Conservation (phyloP, 2,888 invertebrate species). For the Pseudeuparius sepicola region DNA sequence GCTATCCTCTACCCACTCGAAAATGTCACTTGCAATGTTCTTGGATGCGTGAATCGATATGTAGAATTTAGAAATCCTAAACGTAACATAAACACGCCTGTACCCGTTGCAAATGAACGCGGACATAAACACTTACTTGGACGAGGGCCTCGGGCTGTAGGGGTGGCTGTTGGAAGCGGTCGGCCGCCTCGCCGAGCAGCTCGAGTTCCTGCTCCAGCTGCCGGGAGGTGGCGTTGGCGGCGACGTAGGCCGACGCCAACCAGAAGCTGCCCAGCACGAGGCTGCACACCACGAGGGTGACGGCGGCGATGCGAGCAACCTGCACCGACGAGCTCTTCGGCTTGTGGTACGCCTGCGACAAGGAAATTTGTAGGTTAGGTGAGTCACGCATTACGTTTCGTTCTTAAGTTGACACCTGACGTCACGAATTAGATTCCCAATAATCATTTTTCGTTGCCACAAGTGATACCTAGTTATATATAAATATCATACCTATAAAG, state of each 20-base stretch:
- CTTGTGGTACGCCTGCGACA: conserved; percentile 66
- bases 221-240: conserved; percentile 70
- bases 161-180: conserved; percentile 36
- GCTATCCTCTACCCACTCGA: no score
- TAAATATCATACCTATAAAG: no score
- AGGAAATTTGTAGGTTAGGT: conserved; percentile 17
- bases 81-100: no score
- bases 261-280: conserved; percentile 75
- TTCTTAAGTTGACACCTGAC: conserved; percentile 2
- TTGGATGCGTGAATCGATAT: no score
- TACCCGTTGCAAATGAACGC: no score
- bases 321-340: conserved; percentile 68
- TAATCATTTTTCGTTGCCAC: no score
- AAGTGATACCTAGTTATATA: no score
- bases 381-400: background rate
- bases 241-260: conserved; percentile 73
- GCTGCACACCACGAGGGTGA: conserved; percentile 71
- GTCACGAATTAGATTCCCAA: conserved; percentile 2
- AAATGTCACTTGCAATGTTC: no score
- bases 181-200: conserved; percentile 54
- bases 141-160: conserved; percentile 53
- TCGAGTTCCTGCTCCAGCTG: conserved; percentile 66
- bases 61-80: no score
- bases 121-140: conserved; percentile 62
- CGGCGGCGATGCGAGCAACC: conserved; percentile 75